Conservation (phyloP, 1,140 invertebrate genomes). For the Hyles euphorbiae region DNA sequence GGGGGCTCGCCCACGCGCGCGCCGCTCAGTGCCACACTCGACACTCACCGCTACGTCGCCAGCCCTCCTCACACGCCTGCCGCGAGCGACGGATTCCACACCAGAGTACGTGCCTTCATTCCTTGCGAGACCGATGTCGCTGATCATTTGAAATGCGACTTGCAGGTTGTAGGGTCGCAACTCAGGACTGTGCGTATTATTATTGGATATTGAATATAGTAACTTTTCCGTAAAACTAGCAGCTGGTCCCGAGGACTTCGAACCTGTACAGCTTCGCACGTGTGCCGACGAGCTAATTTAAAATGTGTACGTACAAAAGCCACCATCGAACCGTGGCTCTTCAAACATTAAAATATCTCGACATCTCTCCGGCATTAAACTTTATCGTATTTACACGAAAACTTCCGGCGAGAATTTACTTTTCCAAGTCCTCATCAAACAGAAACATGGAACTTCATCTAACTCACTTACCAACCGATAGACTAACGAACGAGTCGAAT, state of each 20-base stretch:
- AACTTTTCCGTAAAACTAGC: too few relatives aligned
- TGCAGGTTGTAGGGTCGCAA: too few relatives aligned
- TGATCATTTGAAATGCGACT: too few relatives aligned
- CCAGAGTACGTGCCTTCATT: too few relatives aligned
- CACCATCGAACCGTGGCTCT: constrained; percentile 12
- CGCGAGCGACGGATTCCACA: too few relatives aligned
- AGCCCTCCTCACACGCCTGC: too few relatives aligned
- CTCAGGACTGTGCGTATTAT: too few relatives aligned
- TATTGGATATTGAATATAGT: too few relatives aligned
- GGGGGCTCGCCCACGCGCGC: background rate
- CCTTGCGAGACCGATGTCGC: too few relatives aligned
- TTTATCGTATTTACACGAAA: constrained; percentile 32
- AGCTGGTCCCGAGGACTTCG: too few relatives aligned
- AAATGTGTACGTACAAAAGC: constrained; percentile 26
- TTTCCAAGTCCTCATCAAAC: constrained; percentile 33
- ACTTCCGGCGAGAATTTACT: constrained; percentile 29
- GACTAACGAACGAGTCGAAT: constrained; percentile 33
- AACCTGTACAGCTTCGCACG: background rate
- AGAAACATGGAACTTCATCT: constrained; percentile 38
- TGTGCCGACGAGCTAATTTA: constrained; percentile 11
- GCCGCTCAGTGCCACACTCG: background rate
- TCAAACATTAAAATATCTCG: constrained; percentile 25
- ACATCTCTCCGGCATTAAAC: constrained; percentile 21
- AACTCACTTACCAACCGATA: constrained; percentile 36
- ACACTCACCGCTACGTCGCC: background rate